phyloP scores from a whole-genome alignment of 1,140 invertebrate genomes.

The Heterodera schachtii region DNA sequence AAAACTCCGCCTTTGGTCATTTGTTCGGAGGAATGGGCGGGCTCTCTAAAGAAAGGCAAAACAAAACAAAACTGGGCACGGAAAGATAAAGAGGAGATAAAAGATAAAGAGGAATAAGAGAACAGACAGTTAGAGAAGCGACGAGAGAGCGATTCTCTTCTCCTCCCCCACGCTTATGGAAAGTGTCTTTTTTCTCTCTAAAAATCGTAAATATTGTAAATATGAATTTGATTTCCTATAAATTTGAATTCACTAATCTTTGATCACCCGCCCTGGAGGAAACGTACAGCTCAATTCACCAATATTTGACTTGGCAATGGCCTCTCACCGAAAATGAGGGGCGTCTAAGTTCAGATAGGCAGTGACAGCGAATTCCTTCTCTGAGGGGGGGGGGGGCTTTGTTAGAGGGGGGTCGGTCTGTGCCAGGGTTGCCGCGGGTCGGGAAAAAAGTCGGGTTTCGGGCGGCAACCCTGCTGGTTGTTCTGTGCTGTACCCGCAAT shows the following conservation, averaged over 20 bases:
- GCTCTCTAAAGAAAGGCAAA: not conserved
- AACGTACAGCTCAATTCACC: no score
- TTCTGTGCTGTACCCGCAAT: conserved; percentile 43
- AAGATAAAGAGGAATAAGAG: no score
- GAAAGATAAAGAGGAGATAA: no score
- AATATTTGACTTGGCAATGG: no score
- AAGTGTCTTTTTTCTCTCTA: not conserved
- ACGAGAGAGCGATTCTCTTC: no score
- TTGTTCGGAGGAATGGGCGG: conserved; percentile 38
- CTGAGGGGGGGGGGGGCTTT: conserved; percentile 1
- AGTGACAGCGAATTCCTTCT: conserved; percentile 43
- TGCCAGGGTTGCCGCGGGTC: conserved; percentile 12
- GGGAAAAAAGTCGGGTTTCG: no score
- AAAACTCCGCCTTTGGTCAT: conserved; percentile 34
- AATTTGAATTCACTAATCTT: no score
- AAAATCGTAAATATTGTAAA: not conserved
- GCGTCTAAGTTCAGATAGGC: conserved; percentile 58
- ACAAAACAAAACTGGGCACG: no score
- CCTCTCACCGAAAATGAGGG: conserved; percentile 41
- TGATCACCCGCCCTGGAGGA: no score
- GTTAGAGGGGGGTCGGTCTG: not conserved
- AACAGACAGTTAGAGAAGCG: no score
- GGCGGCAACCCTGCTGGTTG: no score
- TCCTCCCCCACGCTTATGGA: not conserved
- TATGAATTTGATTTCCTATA: no score